Percentiles rank a stretch among this genome's conserved stretches.
Evolutionary conservation across 2,888 invertebrate species (phyloP).

Genomic region (Stictocephala bisonia): DNA sequence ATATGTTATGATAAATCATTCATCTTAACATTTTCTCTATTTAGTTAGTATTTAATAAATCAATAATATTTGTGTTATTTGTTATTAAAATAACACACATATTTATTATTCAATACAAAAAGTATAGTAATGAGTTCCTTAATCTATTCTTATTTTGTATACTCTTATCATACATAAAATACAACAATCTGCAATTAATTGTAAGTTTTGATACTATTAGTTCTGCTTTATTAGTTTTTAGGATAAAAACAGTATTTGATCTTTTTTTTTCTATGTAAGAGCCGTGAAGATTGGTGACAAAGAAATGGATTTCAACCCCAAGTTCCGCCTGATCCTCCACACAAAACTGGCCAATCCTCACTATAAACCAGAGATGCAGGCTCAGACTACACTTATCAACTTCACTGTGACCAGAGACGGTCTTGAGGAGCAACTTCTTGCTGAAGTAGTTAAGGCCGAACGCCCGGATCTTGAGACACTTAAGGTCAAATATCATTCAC

Average conservation of each 20-base stretch:
- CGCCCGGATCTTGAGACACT: constrained; percentile 89
- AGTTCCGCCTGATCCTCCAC: constrained; percentile 87
- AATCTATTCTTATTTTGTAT: too few relatives aligned
- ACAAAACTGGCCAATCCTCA: constrained; percentile 96
- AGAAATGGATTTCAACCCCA: constrained; percentile 88
- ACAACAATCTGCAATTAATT: not conserved
- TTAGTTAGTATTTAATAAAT: too few relatives aligned
- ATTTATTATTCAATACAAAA: too few relatives aligned
- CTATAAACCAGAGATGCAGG: constrained; percentile 97
- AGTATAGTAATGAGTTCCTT: too few relatives aligned
- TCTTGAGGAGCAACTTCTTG: constrained; percentile 91
- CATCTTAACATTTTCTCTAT: too few relatives aligned
- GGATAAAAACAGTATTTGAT: constrained; percentile 1
- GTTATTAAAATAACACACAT: too few relatives aligned
- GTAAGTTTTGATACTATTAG: not conserved
- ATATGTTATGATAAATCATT: too few relatives aligned
- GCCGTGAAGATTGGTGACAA: constrained; percentile 89
- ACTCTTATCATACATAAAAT: not conserved
- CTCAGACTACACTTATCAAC: constrained; percentile 94
- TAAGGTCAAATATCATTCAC: constrained; percentile 70
- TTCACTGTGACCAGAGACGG: constrained; percentile 95
- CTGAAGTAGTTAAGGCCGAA: constrained; percentile 93
- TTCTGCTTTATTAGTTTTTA: not conserved
- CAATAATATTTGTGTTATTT: too few relatives aligned
- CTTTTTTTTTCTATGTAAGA: too few relatives aligned